phyloP scores from a whole-genome alignment of 2,113 vertebrate species.

The Orthonyx spaldingii region DNA sequence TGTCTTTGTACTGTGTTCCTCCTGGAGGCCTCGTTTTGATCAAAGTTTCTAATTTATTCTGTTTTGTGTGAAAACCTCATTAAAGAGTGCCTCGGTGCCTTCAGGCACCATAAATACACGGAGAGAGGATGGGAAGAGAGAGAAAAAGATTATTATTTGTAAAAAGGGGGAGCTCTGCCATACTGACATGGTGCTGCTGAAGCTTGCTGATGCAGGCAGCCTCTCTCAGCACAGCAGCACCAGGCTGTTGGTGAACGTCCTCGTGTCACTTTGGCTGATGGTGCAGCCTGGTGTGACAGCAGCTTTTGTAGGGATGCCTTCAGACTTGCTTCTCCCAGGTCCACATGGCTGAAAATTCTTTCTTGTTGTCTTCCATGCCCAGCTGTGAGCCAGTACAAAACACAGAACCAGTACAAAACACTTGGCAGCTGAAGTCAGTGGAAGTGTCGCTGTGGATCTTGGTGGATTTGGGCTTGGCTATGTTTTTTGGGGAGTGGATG shows the following conservation, averaged over 20 bases:
- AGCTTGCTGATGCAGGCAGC: not conserved
- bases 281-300: too few species aligned
- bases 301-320: not conserved
- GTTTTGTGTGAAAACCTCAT: not conserved
- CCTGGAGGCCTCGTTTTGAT: slow-evolving; percentile 6
- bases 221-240: not conserved
- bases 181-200: not conserved
- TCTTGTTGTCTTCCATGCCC: not conserved
- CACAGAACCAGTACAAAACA: not conserved
- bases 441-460: not conserved
- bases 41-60: not conserved
- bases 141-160: not conserved
- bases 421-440: not conserved
- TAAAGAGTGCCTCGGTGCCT: not conserved
- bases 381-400: not conserved
- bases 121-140: not conserved
- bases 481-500: not conserved
- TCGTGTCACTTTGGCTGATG: not conserved
- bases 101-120: rapidly evolving
- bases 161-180: not conserved
- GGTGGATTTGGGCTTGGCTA: not conserved
- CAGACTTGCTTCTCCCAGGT: not conserved
- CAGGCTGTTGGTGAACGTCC: not conserved
- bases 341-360: rapidly evolving
- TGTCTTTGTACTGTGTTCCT: not conserved